Evolutionary conservation across 2,113 vertebrate species (phyloP).

Genomic region (Phaethon lepturus): DNA sequence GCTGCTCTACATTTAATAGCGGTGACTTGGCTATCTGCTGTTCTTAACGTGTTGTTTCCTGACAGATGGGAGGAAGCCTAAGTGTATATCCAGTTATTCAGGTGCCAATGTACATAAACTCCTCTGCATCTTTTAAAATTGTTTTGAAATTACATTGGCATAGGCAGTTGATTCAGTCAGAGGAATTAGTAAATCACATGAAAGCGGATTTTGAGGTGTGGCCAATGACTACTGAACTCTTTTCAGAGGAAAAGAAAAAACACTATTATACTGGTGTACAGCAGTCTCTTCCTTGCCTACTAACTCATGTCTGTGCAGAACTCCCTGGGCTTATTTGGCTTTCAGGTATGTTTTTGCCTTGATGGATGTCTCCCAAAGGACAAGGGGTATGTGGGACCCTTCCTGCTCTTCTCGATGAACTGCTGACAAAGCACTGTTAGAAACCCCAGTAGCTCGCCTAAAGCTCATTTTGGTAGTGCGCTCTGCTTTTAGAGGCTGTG

Average conservation of each 20-base stretch:
- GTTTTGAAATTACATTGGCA: background rate
- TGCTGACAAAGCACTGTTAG: background rate
- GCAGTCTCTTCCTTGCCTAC: background rate
- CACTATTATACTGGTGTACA: rapidly evolving
- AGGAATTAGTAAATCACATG: background rate
- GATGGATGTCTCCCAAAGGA: background rate
- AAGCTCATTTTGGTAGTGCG: background rate
- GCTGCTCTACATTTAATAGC: rapidly evolving
- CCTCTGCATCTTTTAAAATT: background rate
- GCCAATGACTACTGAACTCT: background rate
- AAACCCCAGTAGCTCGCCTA: background rate
- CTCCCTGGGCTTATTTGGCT: background rate
- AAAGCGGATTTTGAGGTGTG: background rate
- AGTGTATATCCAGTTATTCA: background rate
- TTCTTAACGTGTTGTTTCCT: background rate
- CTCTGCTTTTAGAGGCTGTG: background rate
- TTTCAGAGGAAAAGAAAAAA: background rate
- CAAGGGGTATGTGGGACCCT: background rate
- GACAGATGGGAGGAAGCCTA: background rate
- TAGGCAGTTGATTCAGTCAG: background rate
- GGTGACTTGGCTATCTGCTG: background rate
- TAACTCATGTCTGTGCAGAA: background rate
- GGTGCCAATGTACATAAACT: background rate
- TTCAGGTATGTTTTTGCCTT: background rate
- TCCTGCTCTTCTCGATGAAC: background rate